Percentiles rank a stretch among this genome's conserved stretches.
These are phyloP conservation scores for Callorhinus ursinus DNA, from an alignment of 2,113 vertebrate species.

Conservation along the genomic window DNA sequence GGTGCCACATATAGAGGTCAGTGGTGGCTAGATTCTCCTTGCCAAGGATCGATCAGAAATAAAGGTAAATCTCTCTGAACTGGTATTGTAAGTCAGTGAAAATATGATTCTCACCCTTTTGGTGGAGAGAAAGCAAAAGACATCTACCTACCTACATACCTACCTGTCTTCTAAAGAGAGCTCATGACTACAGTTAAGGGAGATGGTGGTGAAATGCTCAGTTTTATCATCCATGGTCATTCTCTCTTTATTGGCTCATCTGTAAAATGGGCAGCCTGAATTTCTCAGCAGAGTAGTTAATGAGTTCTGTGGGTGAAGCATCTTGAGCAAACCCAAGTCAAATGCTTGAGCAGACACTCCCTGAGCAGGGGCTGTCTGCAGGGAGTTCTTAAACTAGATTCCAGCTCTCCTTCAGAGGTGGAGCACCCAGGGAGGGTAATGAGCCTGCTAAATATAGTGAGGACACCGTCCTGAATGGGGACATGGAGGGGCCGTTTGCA, in stretches of 20 bases:
- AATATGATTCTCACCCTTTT: neutral
- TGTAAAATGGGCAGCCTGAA: neutral
- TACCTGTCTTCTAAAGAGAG: neutral
- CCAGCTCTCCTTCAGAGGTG: slow-evolving; percentile 6
- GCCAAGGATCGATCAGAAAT: neutral
- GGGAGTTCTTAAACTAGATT: slow-evolving; percentile 47
- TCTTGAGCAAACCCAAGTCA: neutral
- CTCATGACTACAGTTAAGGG: neutral
- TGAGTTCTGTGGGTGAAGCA: neutral
- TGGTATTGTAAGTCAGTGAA: neutral
- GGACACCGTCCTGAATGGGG: slow-evolving; percentile 10
- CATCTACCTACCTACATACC: too few relatives aligned
- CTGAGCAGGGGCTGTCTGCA: neutral
- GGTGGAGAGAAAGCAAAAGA: neutral
- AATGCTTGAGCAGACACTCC: neutral
- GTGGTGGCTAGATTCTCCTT: neutral
- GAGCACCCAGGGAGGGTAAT: slow-evolving; percentile 27
- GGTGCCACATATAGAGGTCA: neutral
- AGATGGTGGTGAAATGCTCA: neutral
- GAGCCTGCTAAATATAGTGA: slow-evolving; percentile 65
- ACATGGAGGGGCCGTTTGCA: slow-evolving; percentile 28
- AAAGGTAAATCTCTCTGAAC: neutral
- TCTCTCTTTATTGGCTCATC: neutral
- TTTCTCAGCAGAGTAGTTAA: neutral
- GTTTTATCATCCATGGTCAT: neutral